phyloP scores from a whole-genome alignment of 23 tunicate genomes.

The Clavelina lepadiformis region DNA sequence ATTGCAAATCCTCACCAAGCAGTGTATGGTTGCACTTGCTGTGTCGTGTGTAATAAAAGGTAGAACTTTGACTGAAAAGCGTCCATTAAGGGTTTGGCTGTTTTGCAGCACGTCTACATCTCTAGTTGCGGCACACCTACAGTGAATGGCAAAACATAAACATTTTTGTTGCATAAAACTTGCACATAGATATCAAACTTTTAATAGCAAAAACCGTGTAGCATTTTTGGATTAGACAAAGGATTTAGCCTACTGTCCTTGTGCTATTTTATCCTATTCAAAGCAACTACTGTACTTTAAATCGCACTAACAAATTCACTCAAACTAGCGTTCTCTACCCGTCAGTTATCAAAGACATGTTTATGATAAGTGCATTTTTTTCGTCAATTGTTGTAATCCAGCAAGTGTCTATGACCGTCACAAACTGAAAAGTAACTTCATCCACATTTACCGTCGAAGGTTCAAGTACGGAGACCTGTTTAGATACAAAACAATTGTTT shows the following conservation, averaged over 20 bases:
- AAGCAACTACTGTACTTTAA: too few species aligned
- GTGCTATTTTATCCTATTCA: too few species aligned
- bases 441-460: not conserved
- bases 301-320: too few species aligned
- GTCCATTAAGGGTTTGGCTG: not conserved
- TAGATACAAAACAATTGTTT: not conserved
- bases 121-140: not conserved
- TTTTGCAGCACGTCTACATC: not conserved
- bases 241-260: too few species aligned
- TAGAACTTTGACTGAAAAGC: not conserved
- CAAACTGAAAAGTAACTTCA: not conserved
- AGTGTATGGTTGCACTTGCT: not conserved
- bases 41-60: not conserved
- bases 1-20: not conserved
- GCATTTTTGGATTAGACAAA: too few species aligned
- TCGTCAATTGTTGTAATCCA: not conserved
- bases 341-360: not conserved
- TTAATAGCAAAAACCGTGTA: too few species aligned
- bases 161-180: too few species aligned
- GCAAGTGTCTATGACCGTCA: not conserved
- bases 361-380: not conserved
- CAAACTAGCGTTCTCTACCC: too few species aligned
- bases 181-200: too few species aligned
- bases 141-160: too few species aligned
- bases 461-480: not conserved